Percentiles rank a stretch among this genome's conserved stretches.
phyloP scores from a whole-genome alignment of 2,888 invertebrate genomes.

The Rhimphoctona megacephalus region DNA sequence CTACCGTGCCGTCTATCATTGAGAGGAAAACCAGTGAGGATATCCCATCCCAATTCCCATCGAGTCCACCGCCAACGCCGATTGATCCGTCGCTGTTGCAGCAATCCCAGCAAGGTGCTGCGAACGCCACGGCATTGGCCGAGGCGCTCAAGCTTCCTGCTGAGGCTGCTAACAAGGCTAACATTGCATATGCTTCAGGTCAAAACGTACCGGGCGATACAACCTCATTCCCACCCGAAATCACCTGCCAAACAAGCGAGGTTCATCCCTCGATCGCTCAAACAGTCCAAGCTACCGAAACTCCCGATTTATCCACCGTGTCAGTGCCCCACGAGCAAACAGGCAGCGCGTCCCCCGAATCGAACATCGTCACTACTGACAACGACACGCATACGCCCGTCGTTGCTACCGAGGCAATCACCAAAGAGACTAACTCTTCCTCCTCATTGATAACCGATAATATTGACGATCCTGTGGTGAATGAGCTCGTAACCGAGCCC shows the following conservation, averaged over 20 bases:
- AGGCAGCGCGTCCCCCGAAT: slow-evolving; percentile 62
- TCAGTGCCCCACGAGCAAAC: slow-evolving; percentile 64
- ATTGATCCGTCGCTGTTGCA: slow-evolving; percentile 84
- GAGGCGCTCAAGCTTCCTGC: slow-evolving; percentile 82
- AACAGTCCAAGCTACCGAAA: slow-evolving; percentile 1
- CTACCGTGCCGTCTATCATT: slow-evolving; percentile 82
- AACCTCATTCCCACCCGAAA: slow-evolving; percentile 22
- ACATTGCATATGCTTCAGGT: slow-evolving; percentile 41
- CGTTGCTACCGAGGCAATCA: slow-evolving; percentile 34
- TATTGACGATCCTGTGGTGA: not conserved
- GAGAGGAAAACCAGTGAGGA: slow-evolving; percentile 85
- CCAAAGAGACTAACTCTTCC: slow-evolving; percentile 11
- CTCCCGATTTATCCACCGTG: slow-evolving; percentile 1
- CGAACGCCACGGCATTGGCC: slow-evolving; percentile 80
- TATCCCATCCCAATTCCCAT: slow-evolving; percentile 81
- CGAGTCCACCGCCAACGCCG: slow-evolving; percentile 84
- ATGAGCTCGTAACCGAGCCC: not conserved
- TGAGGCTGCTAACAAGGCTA: slow-evolving; percentile 74
- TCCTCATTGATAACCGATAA: slow-evolving; percentile 11
- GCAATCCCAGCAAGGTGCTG: slow-evolving; percentile 81
- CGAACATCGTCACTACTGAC: slow-evolving; percentile 19
- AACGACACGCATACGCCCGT: slow-evolving; percentile 3
- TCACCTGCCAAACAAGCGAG: slow-evolving; percentile 17
- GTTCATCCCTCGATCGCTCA: not conserved
- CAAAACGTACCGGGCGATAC: slow-evolving; percentile 19